Base-by-base conservation (phyloP, 2,888 invertebrate genomes). In the Melangyna quadrimaculata region DNA sequence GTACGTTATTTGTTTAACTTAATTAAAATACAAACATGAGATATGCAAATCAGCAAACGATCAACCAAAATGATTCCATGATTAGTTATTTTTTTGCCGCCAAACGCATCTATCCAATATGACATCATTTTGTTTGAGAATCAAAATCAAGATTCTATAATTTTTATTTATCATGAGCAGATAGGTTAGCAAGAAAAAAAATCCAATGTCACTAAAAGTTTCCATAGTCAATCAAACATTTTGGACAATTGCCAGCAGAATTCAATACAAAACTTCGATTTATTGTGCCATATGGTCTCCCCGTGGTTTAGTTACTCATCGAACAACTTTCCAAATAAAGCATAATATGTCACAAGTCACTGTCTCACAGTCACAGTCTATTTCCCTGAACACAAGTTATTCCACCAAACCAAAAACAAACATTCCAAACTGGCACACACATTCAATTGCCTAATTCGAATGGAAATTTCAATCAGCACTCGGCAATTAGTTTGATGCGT, bases 311-410 rank as follows among this genome's bases (percentile, higher is more conserved):
- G n/a, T 51, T 37, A 37, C 37, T 59, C 59, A 59, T 59, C 14
- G 22, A 43, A 14, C 65, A 27, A 65, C 45, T 45, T 65, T 65
- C 65, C 45, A 32, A 45, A 65, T 45, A 45, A 43, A 43, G 65
- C 17, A 67, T 10, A 17, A n/a, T n/a, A n/a, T n/a, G n/a, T n/a
- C n/a, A n/a, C n/a, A n/a, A n/a, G n/a, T n/a, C n/a, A n/a, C n/a
- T n/a, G n/a, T 65, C 19, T 45, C 32, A 51, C 57, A 57, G 55
- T 55, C 55, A 55, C 19, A 32, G 35, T 67, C 32, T 14, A 12
- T 22, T 29, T 35, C n/a, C 22, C 67, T 24, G 48, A 43, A 6
- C 43, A 27, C 22, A 40, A 35, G 9, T 12, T 9, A 48, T 35
- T n/a, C n/a, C 22, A 6, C 6, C 3, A 51, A 51, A 22, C 24